A percentile compares a stretch with the other conserved stretches of the same genome.
Evolutionary conservation across 1,140 invertebrate species (phyloP).

Genomic region (Zelostemma sp.): DNA sequence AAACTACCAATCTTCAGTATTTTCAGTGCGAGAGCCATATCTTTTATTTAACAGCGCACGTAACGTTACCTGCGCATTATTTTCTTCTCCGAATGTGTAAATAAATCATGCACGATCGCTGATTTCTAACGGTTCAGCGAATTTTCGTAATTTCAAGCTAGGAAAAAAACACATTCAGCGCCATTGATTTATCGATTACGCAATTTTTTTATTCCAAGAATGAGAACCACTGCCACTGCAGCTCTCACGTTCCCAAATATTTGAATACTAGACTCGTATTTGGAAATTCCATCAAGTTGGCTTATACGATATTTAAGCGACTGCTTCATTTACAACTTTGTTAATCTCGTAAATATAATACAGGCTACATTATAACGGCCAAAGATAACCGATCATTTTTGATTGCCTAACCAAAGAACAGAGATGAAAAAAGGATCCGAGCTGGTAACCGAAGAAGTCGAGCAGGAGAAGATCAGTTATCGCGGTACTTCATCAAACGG

Average conservation of each 20-base stretch:
- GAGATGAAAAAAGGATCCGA: constrained; percentile 15
- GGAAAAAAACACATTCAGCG: no score
- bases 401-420: constrained; percentile 26
- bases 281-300: constrained; percentile 5
- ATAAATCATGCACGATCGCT: background rate
- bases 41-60: constrained; percentile 33
- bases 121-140: background rate
- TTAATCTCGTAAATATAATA: constrained; percentile 36
- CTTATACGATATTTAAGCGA: constrained; percentile 9
- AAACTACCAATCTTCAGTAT: constrained; percentile 32
- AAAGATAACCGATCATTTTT: constrained; percentile 38
- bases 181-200: no score
- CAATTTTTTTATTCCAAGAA: background rate
- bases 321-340: constrained; percentile 33
- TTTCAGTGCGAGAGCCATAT: constrained; percentile 35
- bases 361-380: constrained; percentile 21
- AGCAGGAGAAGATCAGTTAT: constrained; percentile 37
- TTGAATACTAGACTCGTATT: constrained; percentile 9
- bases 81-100: background rate
- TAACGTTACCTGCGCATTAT: background rate
- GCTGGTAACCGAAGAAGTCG: constrained; percentile 32
- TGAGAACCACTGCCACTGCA: background rate
- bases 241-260: background rate
- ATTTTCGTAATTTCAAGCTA: background rate
- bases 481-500: constrained; percentile 28